These are phyloP conservation scores for Hydractinia symbiolongicarpus DNA, from an alignment of 30 jellyfish, hydroid and myxozoan species.

Conservation along the genomic window DNA sequence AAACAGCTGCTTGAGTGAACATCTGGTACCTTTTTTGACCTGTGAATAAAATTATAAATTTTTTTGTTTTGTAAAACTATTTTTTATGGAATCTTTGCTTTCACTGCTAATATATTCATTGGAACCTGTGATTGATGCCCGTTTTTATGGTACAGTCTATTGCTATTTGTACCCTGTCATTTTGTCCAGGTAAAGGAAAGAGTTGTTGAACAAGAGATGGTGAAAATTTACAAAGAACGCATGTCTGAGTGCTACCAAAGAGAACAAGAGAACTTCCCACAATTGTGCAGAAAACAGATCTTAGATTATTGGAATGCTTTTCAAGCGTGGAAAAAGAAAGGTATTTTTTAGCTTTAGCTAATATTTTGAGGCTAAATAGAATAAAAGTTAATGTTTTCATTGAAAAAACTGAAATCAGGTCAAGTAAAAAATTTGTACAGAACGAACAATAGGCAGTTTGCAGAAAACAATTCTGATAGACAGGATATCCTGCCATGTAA, in stretches of 20 bases:
- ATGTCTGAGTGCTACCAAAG: slow-evolving; percentile 52
- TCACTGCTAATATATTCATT: no score
- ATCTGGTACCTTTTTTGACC: no score
- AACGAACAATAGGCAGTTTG: no score
- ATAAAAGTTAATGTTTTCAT: background rate
- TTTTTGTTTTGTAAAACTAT: no score
- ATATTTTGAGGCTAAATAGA: background rate
- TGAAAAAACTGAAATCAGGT: background rate
- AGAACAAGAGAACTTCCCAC: slow-evolving; percentile 73
- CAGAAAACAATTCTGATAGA: no score
- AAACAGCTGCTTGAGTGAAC: no score
- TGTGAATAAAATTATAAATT: no score
- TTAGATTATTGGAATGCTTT: slow-evolving; percentile 72
- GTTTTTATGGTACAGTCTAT: no score
- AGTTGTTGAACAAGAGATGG: slow-evolving; percentile 73
- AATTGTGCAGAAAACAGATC: slow-evolving; percentile 48
- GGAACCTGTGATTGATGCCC: no score
- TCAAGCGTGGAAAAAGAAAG: slow-evolving; percentile 63
- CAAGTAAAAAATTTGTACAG: background rate
- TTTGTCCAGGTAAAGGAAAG: slow-evolving; percentile 37
- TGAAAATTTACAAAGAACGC: slow-evolving; percentile 47
- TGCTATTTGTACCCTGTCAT: background rate
- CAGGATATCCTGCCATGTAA: no score
- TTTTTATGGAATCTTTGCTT: no score
- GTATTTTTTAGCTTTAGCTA: slow-evolving; percentile 12